Percentiles rank a stretch among this genome's conserved stretches.
These are phyloP conservation scores for Melanotaenia maccullochi DNA, from an alignment of 2,797 vertebrate genomes.

Conservation along the genomic window DNA sequence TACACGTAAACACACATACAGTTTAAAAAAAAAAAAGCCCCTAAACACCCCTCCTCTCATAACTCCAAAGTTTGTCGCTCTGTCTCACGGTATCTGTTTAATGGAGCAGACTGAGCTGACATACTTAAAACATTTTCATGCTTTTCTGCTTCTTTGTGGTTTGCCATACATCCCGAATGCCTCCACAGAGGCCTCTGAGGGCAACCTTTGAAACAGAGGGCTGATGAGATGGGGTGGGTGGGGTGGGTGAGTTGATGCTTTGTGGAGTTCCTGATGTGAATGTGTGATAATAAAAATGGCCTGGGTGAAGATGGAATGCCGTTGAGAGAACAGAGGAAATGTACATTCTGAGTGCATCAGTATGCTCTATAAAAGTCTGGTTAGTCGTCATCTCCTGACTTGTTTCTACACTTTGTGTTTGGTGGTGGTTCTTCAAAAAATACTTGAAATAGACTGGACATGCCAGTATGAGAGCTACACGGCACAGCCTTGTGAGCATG, in stretches of 20 bases:
- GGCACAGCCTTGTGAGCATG: slow-evolving; percentile 8
- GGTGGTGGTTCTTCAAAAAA: not conserved
- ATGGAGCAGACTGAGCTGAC: slow-evolving; percentile 43
- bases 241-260: slow-evolving; percentile 47
- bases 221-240: slow-evolving; percentile 35
- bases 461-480: slow-evolving; percentile 1
- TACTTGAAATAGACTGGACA: not conserved
- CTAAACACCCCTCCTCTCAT: slow-evolving; percentile 26
- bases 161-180: slow-evolving; percentile 22
- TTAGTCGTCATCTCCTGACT: slow-evolving; percentile 30
- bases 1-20: not conserved
- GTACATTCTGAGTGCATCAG: slow-evolving; percentile 28
- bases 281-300: slow-evolving; percentile 67
- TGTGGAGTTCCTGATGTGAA: slow-evolving; percentile 66
- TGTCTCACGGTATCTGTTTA: slow-evolving; percentile 47
- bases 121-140: slow-evolving; percentile 27
- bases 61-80: slow-evolving; percentile 34
- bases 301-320: slow-evolving; percentile 21
- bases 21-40: no score
- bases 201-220: slow-evolving; percentile 52
- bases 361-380: slow-evolving; percentile 25
- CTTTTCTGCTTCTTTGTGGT: slow-evolving; percentile 43
- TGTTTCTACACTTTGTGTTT: slow-evolving; percentile 23
- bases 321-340: slow-evolving; percentile 27
- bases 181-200: slow-evolving; percentile 44